Evolutionary conservation across 2,113 vertebrate genomes (phyloP), one percentile per base, ranked within the genome.

Genomic region (Azemiops feae): DNA sequence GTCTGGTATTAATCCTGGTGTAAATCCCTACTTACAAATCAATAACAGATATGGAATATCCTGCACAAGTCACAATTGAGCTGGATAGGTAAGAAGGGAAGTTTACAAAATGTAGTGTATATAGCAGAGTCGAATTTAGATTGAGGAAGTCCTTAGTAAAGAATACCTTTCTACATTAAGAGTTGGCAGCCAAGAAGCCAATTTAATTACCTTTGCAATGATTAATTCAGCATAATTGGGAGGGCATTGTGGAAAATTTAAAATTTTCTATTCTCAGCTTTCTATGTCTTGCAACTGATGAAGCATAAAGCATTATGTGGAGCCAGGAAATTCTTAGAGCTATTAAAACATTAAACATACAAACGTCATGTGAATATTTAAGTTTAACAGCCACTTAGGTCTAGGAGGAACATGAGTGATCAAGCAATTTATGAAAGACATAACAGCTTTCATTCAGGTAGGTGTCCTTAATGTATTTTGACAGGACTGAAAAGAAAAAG

Each of bases 281-380:
- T 43, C 0, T 10, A 5, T 90, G 12, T 81, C 16, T 55, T 94
- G 89, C 3, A 16, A 88, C 23, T 14, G 43, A 57, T 45, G 34
- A 55, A 89, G 34, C 55, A 25, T 57, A 57, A 89, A 39, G n/a
- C 10, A 6, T 89, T 50, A 92, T 54, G 93, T 91, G 7, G 53
- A 88, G 94, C 90, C 52, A 55, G 52, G 52, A 54, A 91, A 11
- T 22, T 43, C 87, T 55, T 10, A 39, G 1, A 91, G 91, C 93
- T 95, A 27, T 90, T 95, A 20, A 88, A 94, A 53, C 18, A 93
- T 92, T 94, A 91, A 91, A 45, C 94, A 93, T 23, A 74, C 57
- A 92, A 74, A 20, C 58, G 3, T 25, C 53, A 34, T 30, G 20
- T 87, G 45, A 95, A n/a, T 27, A 89, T 11, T 93, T 94, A 87